These are phyloP conservation scores for Rhamnusium bicolor DNA, from an alignment of 2,888 invertebrate genomes.

Conservation along the genomic window DNA sequence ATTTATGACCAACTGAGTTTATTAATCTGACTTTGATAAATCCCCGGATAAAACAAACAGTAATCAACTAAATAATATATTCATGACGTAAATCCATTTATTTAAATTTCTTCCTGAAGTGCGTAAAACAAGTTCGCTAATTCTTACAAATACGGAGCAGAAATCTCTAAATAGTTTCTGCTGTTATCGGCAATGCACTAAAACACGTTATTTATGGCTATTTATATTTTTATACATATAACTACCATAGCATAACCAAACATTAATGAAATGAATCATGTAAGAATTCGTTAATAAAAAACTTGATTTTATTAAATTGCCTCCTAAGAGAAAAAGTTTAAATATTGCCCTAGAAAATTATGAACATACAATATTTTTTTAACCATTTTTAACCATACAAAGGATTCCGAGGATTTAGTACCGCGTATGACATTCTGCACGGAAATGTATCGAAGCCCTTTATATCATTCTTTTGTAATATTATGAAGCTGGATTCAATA, in stretches of 20 bases:
- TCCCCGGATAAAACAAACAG: background rate
- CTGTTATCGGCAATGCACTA: background rate
- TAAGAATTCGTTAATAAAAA: background rate
- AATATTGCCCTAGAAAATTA: too few species aligned
- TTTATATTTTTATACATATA: conserved; percentile 3
- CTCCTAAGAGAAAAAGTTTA: too few species aligned
- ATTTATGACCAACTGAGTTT: conserved; percentile 1
- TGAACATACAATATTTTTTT: too few species aligned
- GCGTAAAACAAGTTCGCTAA: background rate
- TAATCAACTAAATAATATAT: background rate
- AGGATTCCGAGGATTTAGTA: too few species aligned
- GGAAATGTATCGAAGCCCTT: too few species aligned
- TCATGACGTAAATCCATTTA: background rate
- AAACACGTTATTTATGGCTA: background rate
- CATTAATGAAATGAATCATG: background rate
- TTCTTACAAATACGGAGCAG: background rate
- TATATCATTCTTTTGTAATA: too few species aligned
- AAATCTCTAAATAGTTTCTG: background rate
- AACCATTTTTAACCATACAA: too few species aligned
- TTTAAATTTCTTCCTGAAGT: background rate
- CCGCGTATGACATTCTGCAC: too few species aligned
- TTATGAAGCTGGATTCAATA: too few species aligned
- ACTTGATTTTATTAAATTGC: too few species aligned
- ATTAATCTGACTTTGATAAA: conserved; percentile 9
- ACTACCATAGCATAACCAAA: background rate